Evolutionary conservation across 1,140 invertebrate species (phyloP), one percentile per base, ranked within the genome.

Genomic region (Philotrypesis tridentata): DNA sequence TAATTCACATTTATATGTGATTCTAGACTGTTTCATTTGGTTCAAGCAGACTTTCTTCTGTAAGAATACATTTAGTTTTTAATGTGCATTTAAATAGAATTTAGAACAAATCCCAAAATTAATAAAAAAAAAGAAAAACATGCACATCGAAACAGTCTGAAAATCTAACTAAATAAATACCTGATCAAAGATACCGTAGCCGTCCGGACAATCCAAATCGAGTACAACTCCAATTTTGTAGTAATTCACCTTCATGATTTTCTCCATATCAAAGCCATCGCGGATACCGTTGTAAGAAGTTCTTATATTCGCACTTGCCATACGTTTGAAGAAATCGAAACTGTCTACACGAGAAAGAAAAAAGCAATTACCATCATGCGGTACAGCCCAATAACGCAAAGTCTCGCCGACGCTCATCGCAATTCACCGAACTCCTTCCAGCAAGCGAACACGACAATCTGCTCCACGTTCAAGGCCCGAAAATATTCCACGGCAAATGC

Each of bases 221-320:
- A 88, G 76, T 25, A 89, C 21, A 9, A 89, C 74, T 14, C 88
- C 88, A 37, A 89, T 27, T 67, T 83, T 86, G 72, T 89, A 87
- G 81, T 88, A 87, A 86, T 88, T 86, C 23, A 87, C 82, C 82
- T 75, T 83, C 1, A 89, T 67, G 63, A 85, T 75, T 29, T 40
- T 67, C 2, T 80, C 67, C 76, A 88, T 85, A 29, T 82, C 60
- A 3, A 85, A n/a, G 71, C 85, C 65, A 12, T 84, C 61, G 73
- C 37, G n/a, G 65, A 86, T 85, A 1, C 21, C 11, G 33, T 77
- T 72, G 60, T 83, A 87, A 4, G 85, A 84, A 23, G 84, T 79
- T 37, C 31, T 81, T 21, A 33, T 81, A 29, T 79, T 61, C 0
- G 31, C 21, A 25, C 80, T 63, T 65, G 81, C 81, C 12, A 85